Evolutionary conservation across 2,888 invertebrate genomes (phyloP).

Genomic region (Acanthoscelides obtectus): DNA sequence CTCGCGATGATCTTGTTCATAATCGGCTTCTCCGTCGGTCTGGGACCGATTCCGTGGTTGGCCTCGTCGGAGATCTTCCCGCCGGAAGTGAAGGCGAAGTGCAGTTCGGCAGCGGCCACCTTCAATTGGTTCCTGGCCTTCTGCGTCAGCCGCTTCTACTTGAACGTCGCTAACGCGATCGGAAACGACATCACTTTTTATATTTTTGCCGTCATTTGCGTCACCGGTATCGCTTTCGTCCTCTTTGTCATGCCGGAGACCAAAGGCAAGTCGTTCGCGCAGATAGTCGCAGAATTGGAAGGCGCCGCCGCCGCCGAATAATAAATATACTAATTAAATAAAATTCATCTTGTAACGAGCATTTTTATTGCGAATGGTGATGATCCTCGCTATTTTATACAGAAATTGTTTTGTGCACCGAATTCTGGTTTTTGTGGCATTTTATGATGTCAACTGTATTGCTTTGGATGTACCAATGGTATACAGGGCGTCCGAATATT

Average conservation of each 20-base stretch:
- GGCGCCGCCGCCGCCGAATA: neutral
- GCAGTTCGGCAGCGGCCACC: conserved; percentile 75
- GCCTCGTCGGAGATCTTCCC: conserved; percentile 80
- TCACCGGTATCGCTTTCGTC: conserved; percentile 60
- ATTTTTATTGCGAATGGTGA: too few relatives aligned
- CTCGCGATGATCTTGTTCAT: conserved; percentile 70
- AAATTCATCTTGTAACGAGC: too few relatives aligned
- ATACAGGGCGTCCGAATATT: too few relatives aligned
- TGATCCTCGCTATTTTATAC: too few relatives aligned
- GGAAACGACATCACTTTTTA: conserved; percentile 67
- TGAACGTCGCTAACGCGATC: conserved; percentile 52
- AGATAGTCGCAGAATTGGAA: conserved; percentile 28
- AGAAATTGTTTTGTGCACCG: too few relatives aligned
- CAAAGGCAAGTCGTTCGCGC: conserved; percentile 37
- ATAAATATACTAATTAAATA: neutral
- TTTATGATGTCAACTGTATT: too few relatives aligned
- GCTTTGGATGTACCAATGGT: too few relatives aligned
- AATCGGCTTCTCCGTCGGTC: conserved; percentile 74
- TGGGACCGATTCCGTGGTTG: conserved; percentile 86
- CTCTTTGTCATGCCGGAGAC: conserved; percentile 39
- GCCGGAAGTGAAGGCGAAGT: conserved; percentile 71
- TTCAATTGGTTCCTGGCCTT: conserved; percentile 81
- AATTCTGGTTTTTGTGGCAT: too few relatives aligned
- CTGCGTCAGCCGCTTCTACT: conserved; percentile 70
- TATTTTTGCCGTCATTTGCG: conserved; percentile 66